A percentile compares a stretch with the other conserved stretches of the same genome.
Evolutionary conservation across 2,888 invertebrate genomes (phyloP).

Genomic region (Drosophila macrothrix): DNA sequence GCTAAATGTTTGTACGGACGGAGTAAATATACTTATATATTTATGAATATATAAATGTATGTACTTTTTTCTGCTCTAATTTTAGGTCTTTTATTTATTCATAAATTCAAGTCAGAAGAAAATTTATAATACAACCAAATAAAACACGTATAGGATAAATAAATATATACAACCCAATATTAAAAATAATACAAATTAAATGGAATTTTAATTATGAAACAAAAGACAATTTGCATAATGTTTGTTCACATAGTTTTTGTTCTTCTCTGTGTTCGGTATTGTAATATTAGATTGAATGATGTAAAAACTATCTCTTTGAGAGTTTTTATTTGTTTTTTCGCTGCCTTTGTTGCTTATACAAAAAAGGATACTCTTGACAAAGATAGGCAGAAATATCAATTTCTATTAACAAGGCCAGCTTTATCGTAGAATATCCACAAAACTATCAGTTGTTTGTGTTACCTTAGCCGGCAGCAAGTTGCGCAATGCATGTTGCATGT

Average conservation of each 20-base stretch:
- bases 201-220: not conserved
- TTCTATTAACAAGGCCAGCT: not conserved
- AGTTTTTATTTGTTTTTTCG: not conserved
- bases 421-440: not conserved
- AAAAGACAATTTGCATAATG: not conserved
- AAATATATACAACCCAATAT: constrained; percentile 13
- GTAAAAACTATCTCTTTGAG: not conserved
- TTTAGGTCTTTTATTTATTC: constrained; percentile 30
- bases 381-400: not conserved
- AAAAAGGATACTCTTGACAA: constrained; percentile 7
- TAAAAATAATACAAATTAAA: not conserved
- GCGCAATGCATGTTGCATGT: not conserved
- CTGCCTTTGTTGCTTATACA: constrained; percentile 2
- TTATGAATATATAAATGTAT: constrained; percentile 11
- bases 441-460: not conserved
- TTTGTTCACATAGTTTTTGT: constrained; percentile 5
- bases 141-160: not conserved
- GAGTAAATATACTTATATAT: constrained; percentile 59
- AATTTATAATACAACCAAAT: constrained; percentile 11
- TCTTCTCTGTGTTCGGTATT: not conserved
- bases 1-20: constrained; percentile 58
- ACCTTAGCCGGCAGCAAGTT: not conserved
- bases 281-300: constrained; percentile 20
- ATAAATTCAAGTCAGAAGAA: constrained; percentile 22
- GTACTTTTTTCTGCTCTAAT: constrained; percentile 23